Base-by-base conservation (phyloP, 2,888 invertebrate genomes). In the Sclerodermus sp. region DNA sequence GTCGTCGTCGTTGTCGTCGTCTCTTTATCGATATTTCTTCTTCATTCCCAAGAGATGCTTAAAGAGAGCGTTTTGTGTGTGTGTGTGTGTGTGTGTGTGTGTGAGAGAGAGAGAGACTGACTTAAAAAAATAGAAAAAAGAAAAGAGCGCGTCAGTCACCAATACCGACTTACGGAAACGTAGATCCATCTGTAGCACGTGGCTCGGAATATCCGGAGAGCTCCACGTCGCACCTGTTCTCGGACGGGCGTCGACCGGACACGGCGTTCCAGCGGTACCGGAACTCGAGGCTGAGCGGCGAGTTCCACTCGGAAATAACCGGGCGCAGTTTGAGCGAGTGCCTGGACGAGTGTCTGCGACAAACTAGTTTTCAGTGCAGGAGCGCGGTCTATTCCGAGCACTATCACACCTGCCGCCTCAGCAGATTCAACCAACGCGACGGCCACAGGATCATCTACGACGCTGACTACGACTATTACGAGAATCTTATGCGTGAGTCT, bases 391-490 rank as follows among this genome's bases (percentile, higher is more conserved):
- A 93, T 78, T 92, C 92, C 66, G 92, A 93, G 73, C 84, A 92
- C 17, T 91, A 88, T 70, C 84, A 90, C 68, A 91, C 89, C 41
- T 93, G 93, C 74, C 83, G 92, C 32, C 83, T 93, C 59, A 91
- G 91, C 73, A 84, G 91, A 69, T 93, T 89, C 79, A 92, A 91
- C 79, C 90, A 92, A 79, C 86, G 89, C 68, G 91, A 93, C 73
- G 91, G 92, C 38, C 90, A 92, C 85, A 83, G 93, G 54, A 87
- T 93, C 47, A 89, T 93, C 60, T 93, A 93, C 74, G 93, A 94
- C 76, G 91, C 91, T 1, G 93, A 93, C 78, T 93, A 91, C 77
- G 93, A 94, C 80, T 94, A 93, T 79, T 94, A 93, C 72, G 93
- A 94, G 80, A 93, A 93, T 80, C 82, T 93, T 45, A 92, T 93